phyloP scores from a whole-genome alignment of 2,113 vertebrate genomes.

The Malaclemys terrapin region DNA sequence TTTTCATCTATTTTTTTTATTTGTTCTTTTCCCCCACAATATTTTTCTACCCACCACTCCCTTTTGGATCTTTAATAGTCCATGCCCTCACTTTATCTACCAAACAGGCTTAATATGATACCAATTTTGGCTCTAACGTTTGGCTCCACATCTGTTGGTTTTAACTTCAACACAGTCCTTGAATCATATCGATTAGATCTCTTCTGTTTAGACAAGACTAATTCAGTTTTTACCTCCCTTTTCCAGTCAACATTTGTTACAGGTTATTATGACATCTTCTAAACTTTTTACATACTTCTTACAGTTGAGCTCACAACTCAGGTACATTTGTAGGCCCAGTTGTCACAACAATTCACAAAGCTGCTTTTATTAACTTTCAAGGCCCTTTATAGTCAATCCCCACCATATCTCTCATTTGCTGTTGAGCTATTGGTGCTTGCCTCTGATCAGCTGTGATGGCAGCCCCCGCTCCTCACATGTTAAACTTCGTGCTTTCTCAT shows the following conservation, averaged over 20 bases:
- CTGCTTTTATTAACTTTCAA: neutral
- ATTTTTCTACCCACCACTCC: neutral
- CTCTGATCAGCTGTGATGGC: neutral
- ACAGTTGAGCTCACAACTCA: neutral
- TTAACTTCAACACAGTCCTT: neutral
- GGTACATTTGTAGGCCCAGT: neutral
- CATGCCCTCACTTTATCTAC: neutral
- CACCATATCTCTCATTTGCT: neutral
- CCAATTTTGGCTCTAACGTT: neutral
- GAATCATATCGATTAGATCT: neutral
- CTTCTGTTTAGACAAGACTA: neutral
- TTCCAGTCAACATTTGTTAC: neutral
- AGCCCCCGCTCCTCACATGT: neutral
- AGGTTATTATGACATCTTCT: rapidly evolving
- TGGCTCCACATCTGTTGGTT: neutral
- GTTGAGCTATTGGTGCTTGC: neutral
- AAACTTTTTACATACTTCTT: neutral
- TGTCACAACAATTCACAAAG: neutral
- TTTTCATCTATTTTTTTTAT: too few relatives aligned
- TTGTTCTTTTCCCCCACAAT: neutral
- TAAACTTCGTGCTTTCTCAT: neutral
- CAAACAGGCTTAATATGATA: neutral
- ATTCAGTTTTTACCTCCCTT: rapidly evolving
- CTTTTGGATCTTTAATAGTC: neutral
- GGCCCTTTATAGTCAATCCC: neutral